phyloP scores from a whole-genome alignment of 2,113 vertebrate species.

The Thunnus maccoyii region DNA sequence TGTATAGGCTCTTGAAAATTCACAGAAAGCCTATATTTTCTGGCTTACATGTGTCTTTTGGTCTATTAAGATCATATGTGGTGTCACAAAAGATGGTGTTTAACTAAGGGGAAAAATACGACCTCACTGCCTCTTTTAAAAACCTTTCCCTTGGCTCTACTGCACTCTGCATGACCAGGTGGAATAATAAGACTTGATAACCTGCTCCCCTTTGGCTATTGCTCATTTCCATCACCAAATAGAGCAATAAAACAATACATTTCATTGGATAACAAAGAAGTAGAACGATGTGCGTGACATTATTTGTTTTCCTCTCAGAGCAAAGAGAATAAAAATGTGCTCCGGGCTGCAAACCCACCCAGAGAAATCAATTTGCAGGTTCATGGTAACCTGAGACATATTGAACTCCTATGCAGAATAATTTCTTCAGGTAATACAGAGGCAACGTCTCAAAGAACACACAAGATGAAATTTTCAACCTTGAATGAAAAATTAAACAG shows the following conservation, averaged over 20 bases:
- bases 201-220: conserved; percentile 32
- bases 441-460: conserved; percentile 49
- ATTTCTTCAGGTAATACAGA: conserved; percentile 67
- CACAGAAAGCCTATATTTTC: conserved; percentile 2
- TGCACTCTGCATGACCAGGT: conserved; percentile 44
- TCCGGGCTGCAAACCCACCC: conserved; percentile 57
- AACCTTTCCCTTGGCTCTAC: conserved; percentile 5
- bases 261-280: conserved; percentile 59
- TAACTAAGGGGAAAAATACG: conserved; percentile 2
- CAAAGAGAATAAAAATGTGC: conserved; percentile 60
- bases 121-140: background rate
- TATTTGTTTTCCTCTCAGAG: conserved; percentile 59
- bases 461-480: conserved; percentile 44
- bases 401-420: conserved; percentile 65
- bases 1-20: background rate
- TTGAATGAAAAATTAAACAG: conserved; percentile 61
- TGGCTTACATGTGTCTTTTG: background rate
- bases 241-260: conserved; percentile 37
- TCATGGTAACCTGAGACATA: conserved; percentile 65
- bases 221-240: conserved; percentile 45
- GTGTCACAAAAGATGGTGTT: conserved; percentile 29
- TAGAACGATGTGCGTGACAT: conserved; percentile 31
- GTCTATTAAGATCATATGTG: conserved; percentile 13
- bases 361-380: conserved; percentile 73
- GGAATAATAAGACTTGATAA: conserved; percentile 48